Conservation (phyloP, 1,140 invertebrate species). For the Apolygus lucorum region DNA sequence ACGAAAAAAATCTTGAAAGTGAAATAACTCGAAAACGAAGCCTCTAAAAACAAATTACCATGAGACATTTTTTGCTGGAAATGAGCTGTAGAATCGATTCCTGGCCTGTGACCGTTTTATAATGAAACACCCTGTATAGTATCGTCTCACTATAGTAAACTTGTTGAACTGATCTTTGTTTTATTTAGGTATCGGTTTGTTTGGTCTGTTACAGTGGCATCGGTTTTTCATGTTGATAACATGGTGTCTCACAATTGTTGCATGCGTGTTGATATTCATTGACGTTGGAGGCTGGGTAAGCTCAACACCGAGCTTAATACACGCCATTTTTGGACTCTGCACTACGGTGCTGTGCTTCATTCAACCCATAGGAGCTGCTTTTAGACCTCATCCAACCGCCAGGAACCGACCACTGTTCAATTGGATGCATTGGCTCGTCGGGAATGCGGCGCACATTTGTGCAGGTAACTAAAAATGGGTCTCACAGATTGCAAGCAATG, state of each 20-base stretch:
- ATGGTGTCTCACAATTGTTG: constrained; percentile 64
- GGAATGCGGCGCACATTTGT: constrained; percentile 84
- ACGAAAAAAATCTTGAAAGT: too few relatives aligned
- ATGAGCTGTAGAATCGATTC: too few relatives aligned
- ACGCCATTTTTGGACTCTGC: constrained; percentile 68
- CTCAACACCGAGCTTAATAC: constrained; percentile 54
- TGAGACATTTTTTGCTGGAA: too few relatives aligned
- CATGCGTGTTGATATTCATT: constrained; percentile 74
- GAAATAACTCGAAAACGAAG: too few relatives aligned
- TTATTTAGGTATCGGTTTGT: too few relatives aligned
- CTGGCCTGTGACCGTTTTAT: too few relatives aligned
- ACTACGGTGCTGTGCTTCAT: constrained; percentile 73
- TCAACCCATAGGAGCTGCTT: constrained; percentile 79
- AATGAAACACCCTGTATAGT: too few relatives aligned
- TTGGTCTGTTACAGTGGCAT: constrained; percentile 70
- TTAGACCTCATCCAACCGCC: constrained; percentile 76
- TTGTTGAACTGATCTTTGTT: too few relatives aligned
- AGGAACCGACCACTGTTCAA: constrained; percentile 79
- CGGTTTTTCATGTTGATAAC: constrained; percentile 74
- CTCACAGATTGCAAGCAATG: too few relatives aligned
- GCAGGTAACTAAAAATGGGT: constrained; percentile 66
- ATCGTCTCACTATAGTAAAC: too few relatives aligned
- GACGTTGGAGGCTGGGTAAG: constrained; percentile 68
- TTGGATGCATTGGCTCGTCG: constrained; percentile 87
- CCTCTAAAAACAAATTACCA: too few relatives aligned